phyloP scores from a whole-genome alignment of 2,113 vertebrate species.

The Diphyllodes magnificus region DNA sequence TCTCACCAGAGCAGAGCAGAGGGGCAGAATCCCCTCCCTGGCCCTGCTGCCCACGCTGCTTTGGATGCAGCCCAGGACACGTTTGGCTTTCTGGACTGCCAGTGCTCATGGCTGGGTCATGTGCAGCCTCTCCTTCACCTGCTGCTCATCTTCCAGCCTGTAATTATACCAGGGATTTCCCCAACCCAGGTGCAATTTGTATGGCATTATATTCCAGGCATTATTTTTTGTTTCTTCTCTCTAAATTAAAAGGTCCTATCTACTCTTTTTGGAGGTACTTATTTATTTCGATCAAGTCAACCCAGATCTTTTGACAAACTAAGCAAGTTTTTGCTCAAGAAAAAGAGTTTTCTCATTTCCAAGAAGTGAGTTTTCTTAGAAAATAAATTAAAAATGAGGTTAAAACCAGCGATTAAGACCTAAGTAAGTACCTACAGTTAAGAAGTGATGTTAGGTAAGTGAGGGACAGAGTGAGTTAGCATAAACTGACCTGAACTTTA shows the following conservation, averaged over 20 bases:
- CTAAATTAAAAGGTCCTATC: neutral
- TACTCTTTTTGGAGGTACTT: neutral
- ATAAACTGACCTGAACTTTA: neutral
- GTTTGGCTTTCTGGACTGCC: accelerated
- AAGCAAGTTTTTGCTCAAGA: neutral
- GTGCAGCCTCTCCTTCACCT: neutral
- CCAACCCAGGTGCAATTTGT: neutral
- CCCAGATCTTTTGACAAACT: neutral
- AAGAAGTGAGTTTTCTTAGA: neutral
- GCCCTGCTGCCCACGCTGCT: accelerated
- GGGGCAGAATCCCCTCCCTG: neutral
- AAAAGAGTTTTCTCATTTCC: neutral
- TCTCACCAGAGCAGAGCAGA: neutral
- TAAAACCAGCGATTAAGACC: neutral
- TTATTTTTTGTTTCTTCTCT: neutral
- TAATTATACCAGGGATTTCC: neutral
- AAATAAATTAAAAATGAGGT: neutral
- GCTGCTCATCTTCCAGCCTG: neutral
- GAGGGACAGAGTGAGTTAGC: neutral
- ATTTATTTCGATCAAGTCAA: neutral
- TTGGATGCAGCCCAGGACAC: neutral
- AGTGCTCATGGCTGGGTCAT: accelerated
- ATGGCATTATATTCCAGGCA: neutral
- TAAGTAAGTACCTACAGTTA: neutral
- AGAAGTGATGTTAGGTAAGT: neutral